Conservation (phyloP, 30 jellyfish, hydroid and myxozoan genomes). For the Rhopilema esculentum region DNA sequence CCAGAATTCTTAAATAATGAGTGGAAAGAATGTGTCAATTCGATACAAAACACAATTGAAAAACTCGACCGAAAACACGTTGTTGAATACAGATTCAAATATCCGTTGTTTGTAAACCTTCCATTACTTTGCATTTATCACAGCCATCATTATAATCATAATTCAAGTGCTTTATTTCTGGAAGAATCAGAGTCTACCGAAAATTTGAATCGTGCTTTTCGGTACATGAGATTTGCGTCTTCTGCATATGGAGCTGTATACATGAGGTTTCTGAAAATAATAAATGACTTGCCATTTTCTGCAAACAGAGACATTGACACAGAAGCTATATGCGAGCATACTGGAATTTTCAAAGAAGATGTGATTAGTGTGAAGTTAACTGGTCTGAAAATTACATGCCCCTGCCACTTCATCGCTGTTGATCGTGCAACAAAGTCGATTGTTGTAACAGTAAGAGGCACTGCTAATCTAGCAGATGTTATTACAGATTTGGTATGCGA, state of each 20-base stretch:
- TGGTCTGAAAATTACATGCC: conserved; percentile 47
- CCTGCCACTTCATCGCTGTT: conserved; percentile 50
- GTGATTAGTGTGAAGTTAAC: conserved; percentile 22
- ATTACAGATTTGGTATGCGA: conserved; percentile 63
- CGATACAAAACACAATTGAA: conserved; percentile 45
- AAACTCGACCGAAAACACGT: conserved; percentile 50
- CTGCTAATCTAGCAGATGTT: conserved; percentile 62
- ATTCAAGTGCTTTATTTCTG: background rate
- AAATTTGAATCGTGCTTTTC: conserved; percentile 28
- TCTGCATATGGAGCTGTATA: conserved; percentile 68
- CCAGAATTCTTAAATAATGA: conserved; percentile 56
- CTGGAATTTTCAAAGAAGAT: conserved; percentile 49
- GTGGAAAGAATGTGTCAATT: conserved; percentile 56
- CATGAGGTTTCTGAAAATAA: conserved; percentile 46
- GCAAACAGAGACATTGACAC: conserved; percentile 32
- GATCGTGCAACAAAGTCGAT: conserved; percentile 37
- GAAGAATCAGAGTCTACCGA: conserved; percentile 49
- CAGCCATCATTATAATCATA: conserved; percentile 27
- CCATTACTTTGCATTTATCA: conserved; percentile 63
- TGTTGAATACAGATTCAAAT: conserved; percentile 31
- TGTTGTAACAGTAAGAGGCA: conserved; percentile 64
- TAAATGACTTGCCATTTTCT: conserved; percentile 42
- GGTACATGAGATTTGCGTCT: conserved; percentile 63
- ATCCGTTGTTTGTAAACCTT: conserved; percentile 49
- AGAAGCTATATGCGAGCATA: conserved; percentile 46